These are phyloP conservation scores for Catocala fraxini DNA, from an alignment of 2,888 invertebrate species.

Conservation along the genomic window DNA sequence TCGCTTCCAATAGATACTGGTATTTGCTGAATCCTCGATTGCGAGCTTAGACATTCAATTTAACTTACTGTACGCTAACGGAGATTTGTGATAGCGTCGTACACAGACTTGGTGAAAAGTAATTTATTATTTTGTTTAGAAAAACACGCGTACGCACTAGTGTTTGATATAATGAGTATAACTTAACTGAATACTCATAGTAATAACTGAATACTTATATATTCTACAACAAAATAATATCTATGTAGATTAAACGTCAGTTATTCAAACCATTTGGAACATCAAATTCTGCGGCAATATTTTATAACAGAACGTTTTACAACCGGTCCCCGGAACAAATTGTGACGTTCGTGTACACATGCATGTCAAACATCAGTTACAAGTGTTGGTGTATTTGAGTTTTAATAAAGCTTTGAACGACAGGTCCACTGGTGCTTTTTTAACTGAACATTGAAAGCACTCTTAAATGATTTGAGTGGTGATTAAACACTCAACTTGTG, in stretches of 20 bases:
- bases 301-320: conserved; percentile 16
- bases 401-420: conserved; percentile 34
- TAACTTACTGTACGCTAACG: conserved; percentile 75
- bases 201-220: not conserved
- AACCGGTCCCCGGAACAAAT: conserved; percentile 21
- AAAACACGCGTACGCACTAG: conserved; percentile 26
- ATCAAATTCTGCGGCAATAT: conserved; percentile 12
- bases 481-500: conserved; percentile 8
- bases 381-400: conserved; percentile 41
- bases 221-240: not conserved
- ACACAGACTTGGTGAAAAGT: conserved; percentile 51
- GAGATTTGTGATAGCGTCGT: conserved; percentile 70
- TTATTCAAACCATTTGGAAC: conserved; percentile 7
- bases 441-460: conserved; percentile 21
- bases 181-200: not conserved
- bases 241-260: conserved; percentile 4
- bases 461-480: conserved; percentile 14
- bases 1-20: conserved; percentile 75
- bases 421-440: conserved; percentile 18
- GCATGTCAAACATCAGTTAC: conserved; percentile 45
- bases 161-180: conserved; percentile 13
- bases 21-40: conserved; percentile 79
- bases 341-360: conserved; percentile 33
- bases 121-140: conserved; percentile 53
- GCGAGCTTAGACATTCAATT: conserved; percentile 82